phyloP scores from a whole-genome alignment of 2,113 vertebrate genomes.

The Tragelaphus buxtoni region DNA sequence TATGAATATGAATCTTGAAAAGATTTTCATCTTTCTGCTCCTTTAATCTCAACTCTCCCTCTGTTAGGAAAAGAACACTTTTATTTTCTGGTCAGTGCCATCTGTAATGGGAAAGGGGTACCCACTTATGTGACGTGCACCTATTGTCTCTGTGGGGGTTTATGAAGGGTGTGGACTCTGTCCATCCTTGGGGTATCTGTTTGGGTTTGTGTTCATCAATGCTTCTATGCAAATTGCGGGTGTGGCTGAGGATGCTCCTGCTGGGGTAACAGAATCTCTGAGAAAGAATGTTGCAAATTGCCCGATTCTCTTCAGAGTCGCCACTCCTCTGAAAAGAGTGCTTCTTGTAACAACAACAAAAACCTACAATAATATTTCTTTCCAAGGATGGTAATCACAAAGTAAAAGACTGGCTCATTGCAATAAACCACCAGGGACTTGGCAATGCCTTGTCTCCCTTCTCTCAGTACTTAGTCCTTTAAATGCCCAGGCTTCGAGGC shows the following conservation, averaged over 20 bases:
- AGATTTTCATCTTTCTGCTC: background rate
- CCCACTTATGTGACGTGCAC: fast-evolving
- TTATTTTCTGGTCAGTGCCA: background rate
- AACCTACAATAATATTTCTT: background rate
- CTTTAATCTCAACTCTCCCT: background rate
- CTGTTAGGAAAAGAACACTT: constrained; percentile 36
- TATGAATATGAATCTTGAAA: background rate
- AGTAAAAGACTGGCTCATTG: background rate
- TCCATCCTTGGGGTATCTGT: fast-evolving
- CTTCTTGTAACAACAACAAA: background rate
- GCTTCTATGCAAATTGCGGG: background rate
- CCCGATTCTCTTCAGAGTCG: background rate
- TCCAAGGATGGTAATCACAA: background rate
- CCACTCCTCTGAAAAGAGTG: background rate
- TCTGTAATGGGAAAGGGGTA: background rate
- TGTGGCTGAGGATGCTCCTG: background rate
- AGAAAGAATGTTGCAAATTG: background rate
- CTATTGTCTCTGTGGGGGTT: fast-evolving
- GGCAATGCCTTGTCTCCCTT: background rate
- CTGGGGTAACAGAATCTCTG: fast-evolving
- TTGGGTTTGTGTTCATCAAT: background rate
- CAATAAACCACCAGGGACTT: background rate
- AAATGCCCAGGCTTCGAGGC: background rate
- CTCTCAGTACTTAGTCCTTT: background rate
- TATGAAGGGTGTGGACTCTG: fast-evolving